Evolutionary conservation across 2,888 invertebrate genomes (phyloP).

Genomic region (Electrophaes corylata): DNA sequence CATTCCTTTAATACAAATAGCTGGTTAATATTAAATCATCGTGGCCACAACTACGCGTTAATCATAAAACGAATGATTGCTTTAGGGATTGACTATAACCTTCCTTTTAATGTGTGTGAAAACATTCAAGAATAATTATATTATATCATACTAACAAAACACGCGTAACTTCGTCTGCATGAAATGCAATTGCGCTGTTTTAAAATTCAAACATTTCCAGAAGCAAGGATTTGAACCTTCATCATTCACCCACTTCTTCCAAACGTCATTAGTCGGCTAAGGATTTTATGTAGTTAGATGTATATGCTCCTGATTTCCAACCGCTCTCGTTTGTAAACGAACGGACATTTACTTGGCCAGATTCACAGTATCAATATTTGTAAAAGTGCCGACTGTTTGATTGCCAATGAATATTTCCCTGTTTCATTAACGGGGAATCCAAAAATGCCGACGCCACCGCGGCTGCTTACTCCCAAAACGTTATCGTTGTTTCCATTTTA

Average conservation of each 20-base stretch:
- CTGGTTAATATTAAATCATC: conserved; percentile 57
- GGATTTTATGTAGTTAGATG: too few relatives aligned
- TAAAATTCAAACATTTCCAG: too few relatives aligned
- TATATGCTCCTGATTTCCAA: background rate
- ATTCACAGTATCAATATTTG: conserved; percentile 64
- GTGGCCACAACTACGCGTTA: conserved; percentile 47
- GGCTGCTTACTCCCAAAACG: conserved; percentile 46
- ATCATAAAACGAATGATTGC: conserved; percentile 50
- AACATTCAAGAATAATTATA: too few relatives aligned
- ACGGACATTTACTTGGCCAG: conserved; percentile 49
- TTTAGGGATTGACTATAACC: conserved; percentile 10
- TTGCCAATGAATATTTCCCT: conserved; percentile 64
- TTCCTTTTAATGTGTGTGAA: too few relatives aligned
- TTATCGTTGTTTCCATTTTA: conserved; percentile 44
- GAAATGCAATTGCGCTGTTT: too few relatives aligned
- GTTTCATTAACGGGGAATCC: conserved; percentile 57
- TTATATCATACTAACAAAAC: too few relatives aligned
- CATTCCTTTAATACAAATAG: conserved; percentile 62
- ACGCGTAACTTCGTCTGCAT: too few relatives aligned
- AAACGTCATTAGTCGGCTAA: too few relatives aligned
- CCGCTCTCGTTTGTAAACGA: conserved; percentile 7
- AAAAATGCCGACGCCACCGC: conserved; percentile 47
- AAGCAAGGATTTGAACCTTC: too few relatives aligned
- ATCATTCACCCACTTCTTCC: too few relatives aligned
- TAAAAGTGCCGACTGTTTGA: conserved; percentile 58